Evolutionary conservation across 2,113 vertebrate genomes (phyloP), one percentile per base, ranked within the genome.

Genomic region (Mustelus asterias): DNA sequence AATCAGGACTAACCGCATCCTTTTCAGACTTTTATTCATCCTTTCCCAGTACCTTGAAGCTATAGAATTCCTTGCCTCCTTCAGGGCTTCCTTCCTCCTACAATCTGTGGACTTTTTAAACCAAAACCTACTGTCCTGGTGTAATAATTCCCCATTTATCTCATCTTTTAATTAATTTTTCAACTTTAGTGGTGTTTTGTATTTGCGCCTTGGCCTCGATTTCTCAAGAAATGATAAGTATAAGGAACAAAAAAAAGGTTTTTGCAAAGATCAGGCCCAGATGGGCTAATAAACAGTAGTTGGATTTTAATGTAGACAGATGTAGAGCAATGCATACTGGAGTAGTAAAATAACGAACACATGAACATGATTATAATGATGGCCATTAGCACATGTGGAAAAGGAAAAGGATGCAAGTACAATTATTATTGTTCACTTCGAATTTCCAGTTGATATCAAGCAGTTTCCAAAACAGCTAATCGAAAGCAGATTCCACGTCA

Each of bases 391-490:
- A 83, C n/a, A 83, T 83, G n/a, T 83, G 78, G 78, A 83, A 83
- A 83, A 41, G n/a, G 78, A 83, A 83, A 83, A 83, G 78, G 78
- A 83, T 83, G 78, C 78, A 83, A 83, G n/a, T 83, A 83, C 78
- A 83, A 83, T 83, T 83, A 83, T 33, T 83, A 83, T 83, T 83
- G 78, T 83, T 83, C 78, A 83, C 78, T 83, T 20, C 37, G 41
- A 37, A n/a, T 83, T 83, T 83, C 78, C 78, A 83, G 78, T 83
- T 41, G n/a, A 37, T 37, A 83, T 83, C 78, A 83, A 83, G n/a
- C 78, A 18, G n/a, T 83, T 80, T 37, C n/a, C 78, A 83, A 83
- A 83, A 83, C 24, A 41, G 78, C n/a, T 83, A 83, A 83, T 83
- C 78, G 18, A 83, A 83, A 83, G 14, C 78, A 83, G 78, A 41